Conservation (phyloP, 92 coral and sea anemone species). For the Bergia puertoricense region DNA sequence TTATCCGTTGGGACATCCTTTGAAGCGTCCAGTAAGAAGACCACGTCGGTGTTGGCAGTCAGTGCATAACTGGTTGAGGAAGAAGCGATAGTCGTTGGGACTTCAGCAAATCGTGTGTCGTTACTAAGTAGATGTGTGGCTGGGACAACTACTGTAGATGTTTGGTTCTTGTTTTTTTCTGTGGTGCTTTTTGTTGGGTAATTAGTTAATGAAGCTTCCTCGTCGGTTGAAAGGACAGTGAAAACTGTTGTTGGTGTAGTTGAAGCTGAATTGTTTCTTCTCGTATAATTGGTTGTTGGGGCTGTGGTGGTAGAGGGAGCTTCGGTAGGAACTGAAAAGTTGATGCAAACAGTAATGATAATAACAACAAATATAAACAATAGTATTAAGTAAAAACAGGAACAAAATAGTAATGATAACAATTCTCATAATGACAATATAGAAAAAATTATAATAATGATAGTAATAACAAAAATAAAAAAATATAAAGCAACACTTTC, state of each 20-base stretch:
- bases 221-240: background rate
- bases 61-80: background rate
- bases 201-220: background rate
- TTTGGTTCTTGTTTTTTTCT: background rate
- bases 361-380: background rate
- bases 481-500: no score
- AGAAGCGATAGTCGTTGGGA: no score
- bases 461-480: no score
- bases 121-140: background rate
- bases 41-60: conserved; percentile 14
- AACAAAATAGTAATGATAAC: no score
- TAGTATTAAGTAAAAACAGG: no score
- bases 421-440: no score
- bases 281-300: background rate
- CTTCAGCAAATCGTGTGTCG: background rate
- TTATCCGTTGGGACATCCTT: background rate
- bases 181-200: background rate
- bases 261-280: background rate
- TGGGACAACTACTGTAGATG: background rate
- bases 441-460: no score
- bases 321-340: conserved; percentile 3
- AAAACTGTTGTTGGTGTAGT: background rate
- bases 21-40: conserved; percentile 32
- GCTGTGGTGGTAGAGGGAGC: background rate
- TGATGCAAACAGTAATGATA: background rate